Evolutionary conservation across 2,888 invertebrate genomes (phyloP), one percentile per base, ranked within the genome.

Genomic region (Cenopis cana): DNA sequence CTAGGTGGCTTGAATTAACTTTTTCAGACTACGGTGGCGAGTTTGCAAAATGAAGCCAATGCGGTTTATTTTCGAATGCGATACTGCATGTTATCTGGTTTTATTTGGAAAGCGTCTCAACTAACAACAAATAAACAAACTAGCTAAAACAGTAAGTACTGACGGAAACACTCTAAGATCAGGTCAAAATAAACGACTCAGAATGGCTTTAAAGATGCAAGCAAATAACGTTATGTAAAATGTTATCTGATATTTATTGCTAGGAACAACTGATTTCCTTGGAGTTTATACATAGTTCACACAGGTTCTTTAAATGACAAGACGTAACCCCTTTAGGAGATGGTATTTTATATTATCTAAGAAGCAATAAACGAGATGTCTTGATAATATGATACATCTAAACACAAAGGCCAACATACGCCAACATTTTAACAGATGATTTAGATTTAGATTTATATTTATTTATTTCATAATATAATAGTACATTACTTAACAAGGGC

Each of bases 171-270:
- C 52, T 12, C 9, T 8, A 55, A 29, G 55, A 55, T 11, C 29
- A 29, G 9, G n/a, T 29, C 55, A 11, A 52, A 52, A 12, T 20
- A 52, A 18, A 10, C 20, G 52, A 20, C 52, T 20, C 20, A 52
- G 52, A 12, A 49, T 17, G 5, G n/a, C n/a, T 17, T 41, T 55
- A 55, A 29, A 54, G 24, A 54, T 55, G 14, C n/a, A 55, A 3
- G 20, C 5, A 41, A 46, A n/a, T 46, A n/a, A n/a, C 46, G 6
- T 54, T 54, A 54, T 29, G 29, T 55, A 55, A 55, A n/a, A 55
- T 29, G 6, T 14, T 29, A 14, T 14, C n/a, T 29, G 29, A 24
- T 29, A 29, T 55, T 55, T 29, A 55, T 12, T 55, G 24, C n/a
- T 24, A 20, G 12, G 0, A 12, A 18, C 18, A 14, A 59, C 17